Evolutionary conservation across 1,140 invertebrate species (phyloP), one percentile per base, ranked within the genome.

Genomic region (Drosophila bocki): DNA sequence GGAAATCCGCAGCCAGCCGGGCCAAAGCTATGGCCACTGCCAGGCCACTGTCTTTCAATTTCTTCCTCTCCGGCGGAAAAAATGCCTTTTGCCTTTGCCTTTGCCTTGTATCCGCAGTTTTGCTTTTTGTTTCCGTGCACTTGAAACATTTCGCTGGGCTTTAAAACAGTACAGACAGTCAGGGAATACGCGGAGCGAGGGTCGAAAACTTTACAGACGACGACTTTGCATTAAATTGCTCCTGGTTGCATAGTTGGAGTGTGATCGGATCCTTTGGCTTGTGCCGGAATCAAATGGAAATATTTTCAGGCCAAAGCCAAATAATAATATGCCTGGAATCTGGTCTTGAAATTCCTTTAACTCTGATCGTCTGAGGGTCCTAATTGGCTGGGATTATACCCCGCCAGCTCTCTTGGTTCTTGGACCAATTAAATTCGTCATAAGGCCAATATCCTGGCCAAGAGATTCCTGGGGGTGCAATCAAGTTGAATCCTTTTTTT

Each of bases 401-500:
- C 33, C 17, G 9, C 37, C 58, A 37, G 57, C 33, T 33, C 45
- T 33, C 32, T 19, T 7, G 17, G 44, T 57, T 19, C 29, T 47
- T 35, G 7, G 51, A 35, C 65, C 75, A 61, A 62, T 59, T 64
- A 67, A 79, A 53, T 57, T 64, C 19, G 39, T 51, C 48, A 70
- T 70, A 45, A 70, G 67, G 67, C 67, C 67, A 56, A 68, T 70
- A 70, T 37, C 7, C 54, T 13, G 26, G 47, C 41, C 50, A n/a
- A 32, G 37, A 60, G 29, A 72, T 67, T 70, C 74, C 74, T 75
- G 51, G 45, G 84, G 70, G 85, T 69, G 74, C 83, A 84, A 84
- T 88, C 80, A 84, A 76, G 65, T 67, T 61, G 67, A 81, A 84
- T 88, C 84, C 71, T 83, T 88, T 88, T 80, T 87, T 88, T 88